Evolutionary conservation across 1,140 invertebrate species (phyloP), one percentile per base, ranked within the genome.

Genomic region (Drosophila orosa): DNA sequence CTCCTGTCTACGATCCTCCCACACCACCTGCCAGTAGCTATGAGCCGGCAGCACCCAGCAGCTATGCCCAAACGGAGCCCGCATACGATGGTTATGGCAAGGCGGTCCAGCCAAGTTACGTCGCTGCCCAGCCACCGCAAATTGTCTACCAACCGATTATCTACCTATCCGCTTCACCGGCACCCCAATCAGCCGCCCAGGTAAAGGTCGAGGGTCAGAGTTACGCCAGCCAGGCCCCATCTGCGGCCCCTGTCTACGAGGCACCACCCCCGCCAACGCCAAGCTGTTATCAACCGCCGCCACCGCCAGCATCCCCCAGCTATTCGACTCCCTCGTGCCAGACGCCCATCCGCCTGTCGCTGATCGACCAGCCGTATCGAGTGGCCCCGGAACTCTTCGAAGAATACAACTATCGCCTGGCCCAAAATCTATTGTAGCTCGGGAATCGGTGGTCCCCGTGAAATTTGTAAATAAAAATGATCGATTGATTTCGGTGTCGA

Each of bases 101-200:
- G 47, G 29, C 33, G 17, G 62, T 47, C 3, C 47, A 48, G n/a
- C 39, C 66, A 3, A 40, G 13, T 24, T 89, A 85, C 19, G 55
- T 25, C 10, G 69, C 42, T 13, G 42, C 59, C 8, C 79, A 60
- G 4, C 60, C 48, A n/a, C 81, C 85, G 1, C 82, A 82, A 39
- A 90, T 90, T 24, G 71, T 90, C 12, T 90, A 90, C 50, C 86
- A 90, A 25, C 86, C 86, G 35, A 90, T 90, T 8, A 90, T 90
- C 33, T 90, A 90, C 33, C 22, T 90, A 0, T 67, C 66, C 0
- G 39, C 84, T 3, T 54, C 78, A 22, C 47, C 76, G 1, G 59
- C 45, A 13, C 31, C 33, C 3, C 68, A 76, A 4, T 10, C 33
- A 5, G 45, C 48, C 22, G 35, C 13, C 13, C 58, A 72, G n/a